Evolutionary conservation across 2,113 vertebrate genomes (phyloP).

Genomic region (Lipophrys pholis): DNA sequence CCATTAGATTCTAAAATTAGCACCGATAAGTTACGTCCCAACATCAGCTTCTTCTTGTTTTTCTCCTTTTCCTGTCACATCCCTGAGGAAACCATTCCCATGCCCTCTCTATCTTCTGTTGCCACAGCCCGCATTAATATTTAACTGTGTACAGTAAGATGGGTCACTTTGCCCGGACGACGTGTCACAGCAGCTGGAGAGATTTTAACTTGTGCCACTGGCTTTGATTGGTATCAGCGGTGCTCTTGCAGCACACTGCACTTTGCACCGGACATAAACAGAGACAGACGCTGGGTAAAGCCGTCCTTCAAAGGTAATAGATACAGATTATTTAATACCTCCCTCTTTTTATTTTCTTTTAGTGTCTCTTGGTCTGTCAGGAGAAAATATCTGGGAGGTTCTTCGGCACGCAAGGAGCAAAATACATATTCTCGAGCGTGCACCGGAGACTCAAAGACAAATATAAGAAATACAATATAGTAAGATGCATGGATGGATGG

Average conservation of each 20-base stretch:
- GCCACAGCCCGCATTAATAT: conserved; percentile 46
- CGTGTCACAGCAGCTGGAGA: conserved; percentile 40
- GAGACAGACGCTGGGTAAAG: conserved; percentile 6
- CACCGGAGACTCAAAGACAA: no score
- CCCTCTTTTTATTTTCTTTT: neutral
- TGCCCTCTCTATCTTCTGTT: conserved; percentile 1
- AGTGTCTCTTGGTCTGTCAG: neutral
- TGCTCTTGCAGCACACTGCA: conserved; percentile 18
- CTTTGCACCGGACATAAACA: conserved; percentile 11
- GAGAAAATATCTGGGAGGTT: neutral
- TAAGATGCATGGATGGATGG: neutral
- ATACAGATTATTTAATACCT: conserved; percentile 19
- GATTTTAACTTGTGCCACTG: conserved; percentile 20
- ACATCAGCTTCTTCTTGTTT: neutral
- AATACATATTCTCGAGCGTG: conserved; percentile 12
- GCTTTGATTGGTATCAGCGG: conserved; percentile 50
- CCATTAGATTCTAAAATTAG: neutral
- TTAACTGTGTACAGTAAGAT: conserved; percentile 43
- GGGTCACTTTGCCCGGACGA: conserved; percentile 37
- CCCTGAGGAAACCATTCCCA: conserved; percentile 14
- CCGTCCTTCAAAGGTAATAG: neutral
- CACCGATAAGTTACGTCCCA: conserved; percentile 6
- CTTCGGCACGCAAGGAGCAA: conserved; percentile 14
- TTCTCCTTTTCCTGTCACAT: conserved; percentile 1
- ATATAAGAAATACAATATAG: neutral